A percentile compares a stretch with the other conserved stretches of the same genome.
These are phyloP conservation scores for Zootermopsis nevadensis DNA, from an alignment of 2,888 invertebrate species.

Conservation along the genomic window DNA sequence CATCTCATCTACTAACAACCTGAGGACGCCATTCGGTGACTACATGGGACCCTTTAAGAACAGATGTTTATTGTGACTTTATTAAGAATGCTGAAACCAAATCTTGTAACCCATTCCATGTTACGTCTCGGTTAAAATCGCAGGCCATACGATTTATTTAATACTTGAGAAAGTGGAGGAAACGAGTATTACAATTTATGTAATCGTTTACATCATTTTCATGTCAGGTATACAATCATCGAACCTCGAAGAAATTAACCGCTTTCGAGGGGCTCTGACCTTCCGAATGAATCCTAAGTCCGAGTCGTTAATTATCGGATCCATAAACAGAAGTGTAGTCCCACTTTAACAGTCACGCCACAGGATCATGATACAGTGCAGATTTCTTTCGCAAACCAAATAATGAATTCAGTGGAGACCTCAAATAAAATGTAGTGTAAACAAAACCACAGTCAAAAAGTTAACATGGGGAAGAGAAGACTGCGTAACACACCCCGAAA, in stretches of 20 bases:
- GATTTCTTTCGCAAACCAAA: slow-evolving; percentile 44
- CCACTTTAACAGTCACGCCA: not conserved
- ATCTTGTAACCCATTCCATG: no score
- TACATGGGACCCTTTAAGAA: no score
- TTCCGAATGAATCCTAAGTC: slow-evolving; percentile 24
- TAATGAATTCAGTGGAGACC: slow-evolving; percentile 45
- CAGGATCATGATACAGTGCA: not conserved
- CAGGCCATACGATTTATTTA: no score
- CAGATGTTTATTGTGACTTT: no score
- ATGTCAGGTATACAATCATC: slow-evolving; percentile 27
- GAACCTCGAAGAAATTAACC: slow-evolving; percentile 24
- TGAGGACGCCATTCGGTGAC: no score
- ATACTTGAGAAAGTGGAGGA: no score
- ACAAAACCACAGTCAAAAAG: slow-evolving; percentile 36
- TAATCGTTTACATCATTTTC: no score
- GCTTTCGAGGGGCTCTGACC: slow-evolving; percentile 8
- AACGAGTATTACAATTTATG: no score
- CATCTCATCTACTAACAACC: no score
- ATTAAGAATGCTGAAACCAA: no score
- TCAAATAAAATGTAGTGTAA: slow-evolving; percentile 45
- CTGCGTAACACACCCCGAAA: slow-evolving; percentile 29
- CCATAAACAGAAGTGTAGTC: slow-evolving; percentile 34
- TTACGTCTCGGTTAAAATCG: no score
- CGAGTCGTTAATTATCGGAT: slow-evolving; percentile 40
- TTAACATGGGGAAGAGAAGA: slow-evolving; percentile 28